These are phyloP conservation scores for Rousettus madagascariensis DNA, from an alignment of 2,797 vertebrate genomes.

Conservation along the genomic window DNA sequence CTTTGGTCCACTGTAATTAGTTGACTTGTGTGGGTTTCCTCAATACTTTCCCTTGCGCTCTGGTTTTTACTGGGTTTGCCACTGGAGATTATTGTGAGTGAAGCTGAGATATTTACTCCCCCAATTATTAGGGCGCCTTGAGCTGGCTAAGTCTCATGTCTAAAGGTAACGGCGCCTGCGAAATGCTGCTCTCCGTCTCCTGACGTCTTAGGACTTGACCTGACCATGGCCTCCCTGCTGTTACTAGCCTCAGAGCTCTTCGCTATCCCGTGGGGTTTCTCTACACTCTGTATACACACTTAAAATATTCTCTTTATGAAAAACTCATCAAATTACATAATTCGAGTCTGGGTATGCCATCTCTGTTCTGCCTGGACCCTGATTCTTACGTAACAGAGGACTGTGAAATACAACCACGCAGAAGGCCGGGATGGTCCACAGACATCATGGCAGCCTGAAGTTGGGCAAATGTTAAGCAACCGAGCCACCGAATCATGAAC, in stretches of 20 bases:
- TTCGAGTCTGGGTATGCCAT: neutral
- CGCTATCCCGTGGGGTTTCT: too few species aligned
- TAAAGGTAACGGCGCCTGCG: neutral
- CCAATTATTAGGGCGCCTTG: neutral
- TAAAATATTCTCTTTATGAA: neutral
- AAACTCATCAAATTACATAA: neutral
- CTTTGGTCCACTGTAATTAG: neutral
- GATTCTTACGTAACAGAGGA: neutral
- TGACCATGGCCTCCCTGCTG: neutral
- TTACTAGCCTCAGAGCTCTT: neutral
- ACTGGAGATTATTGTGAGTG: neutral
- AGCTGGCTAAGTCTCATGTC: neutral
- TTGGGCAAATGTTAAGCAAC: neutral
- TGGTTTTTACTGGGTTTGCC: neutral
- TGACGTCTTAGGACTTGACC: neutral
- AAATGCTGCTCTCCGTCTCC: neutral
- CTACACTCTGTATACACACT: neutral
- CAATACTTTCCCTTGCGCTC: neutral
- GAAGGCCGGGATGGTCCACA: neutral
- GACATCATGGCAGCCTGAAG: neutral
- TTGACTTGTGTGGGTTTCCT: neutral
- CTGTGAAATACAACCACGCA: neutral
- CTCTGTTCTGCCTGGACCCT: neutral
- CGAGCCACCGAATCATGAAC: neutral
- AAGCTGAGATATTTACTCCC: neutral